Percentiles rank a stretch among this genome's conserved stretches.
Conservation (phyloP, 2,113 vertebrate species). For the Pseudorasbora parva region DNA sequence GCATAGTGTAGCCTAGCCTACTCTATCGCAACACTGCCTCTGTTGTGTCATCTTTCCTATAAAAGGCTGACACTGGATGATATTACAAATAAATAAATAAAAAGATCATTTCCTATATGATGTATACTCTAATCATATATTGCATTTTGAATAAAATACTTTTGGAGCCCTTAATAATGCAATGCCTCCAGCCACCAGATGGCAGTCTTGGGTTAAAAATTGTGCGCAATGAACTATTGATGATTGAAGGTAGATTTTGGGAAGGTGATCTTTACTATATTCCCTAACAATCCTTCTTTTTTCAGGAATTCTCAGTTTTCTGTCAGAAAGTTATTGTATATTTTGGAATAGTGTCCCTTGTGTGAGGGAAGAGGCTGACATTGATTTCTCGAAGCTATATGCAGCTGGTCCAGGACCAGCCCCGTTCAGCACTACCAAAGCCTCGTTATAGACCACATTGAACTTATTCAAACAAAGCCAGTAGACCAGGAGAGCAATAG, state of each 20-base stretch:
- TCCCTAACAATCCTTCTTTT: not conserved
- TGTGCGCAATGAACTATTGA: not conserved
- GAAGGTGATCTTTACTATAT: not conserved
- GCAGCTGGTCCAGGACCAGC: slow-evolving; percentile 63
- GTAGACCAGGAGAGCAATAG: slow-evolving; percentile 62
- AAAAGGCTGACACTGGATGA: not conserved
- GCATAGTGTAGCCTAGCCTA: not conserved
- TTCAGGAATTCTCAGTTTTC: not conserved
- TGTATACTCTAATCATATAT: not conserved
- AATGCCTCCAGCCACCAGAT: slow-evolving; percentile 62
- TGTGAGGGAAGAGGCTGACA: slow-evolving; percentile 54
- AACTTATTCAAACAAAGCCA: slow-evolving; percentile 71
- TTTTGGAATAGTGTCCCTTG: slow-evolving; percentile 45
- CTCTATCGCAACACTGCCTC: slow-evolving; percentile 6
- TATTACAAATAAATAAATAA: not conserved
- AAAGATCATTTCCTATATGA: not conserved
- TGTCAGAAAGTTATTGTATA: slow-evolving; percentile 44
- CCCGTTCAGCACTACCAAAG: slow-evolving; percentile 49
- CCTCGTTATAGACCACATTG: slow-evolving; percentile 61
- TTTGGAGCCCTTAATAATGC: too few species aligned
- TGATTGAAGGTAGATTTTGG: slow-evolving; percentile 23
- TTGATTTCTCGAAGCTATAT: slow-evolving; percentile 52
- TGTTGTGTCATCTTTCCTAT: slow-evolving; percentile 1
- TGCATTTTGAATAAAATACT: not conserved
- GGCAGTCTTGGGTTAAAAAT: slow-evolving; percentile 60